Evolutionary conservation across 2,797 vertebrate genomes (phyloP), one percentile per base, ranked within the genome.

Genomic region (Phoeniculus purpureus): DNA sequence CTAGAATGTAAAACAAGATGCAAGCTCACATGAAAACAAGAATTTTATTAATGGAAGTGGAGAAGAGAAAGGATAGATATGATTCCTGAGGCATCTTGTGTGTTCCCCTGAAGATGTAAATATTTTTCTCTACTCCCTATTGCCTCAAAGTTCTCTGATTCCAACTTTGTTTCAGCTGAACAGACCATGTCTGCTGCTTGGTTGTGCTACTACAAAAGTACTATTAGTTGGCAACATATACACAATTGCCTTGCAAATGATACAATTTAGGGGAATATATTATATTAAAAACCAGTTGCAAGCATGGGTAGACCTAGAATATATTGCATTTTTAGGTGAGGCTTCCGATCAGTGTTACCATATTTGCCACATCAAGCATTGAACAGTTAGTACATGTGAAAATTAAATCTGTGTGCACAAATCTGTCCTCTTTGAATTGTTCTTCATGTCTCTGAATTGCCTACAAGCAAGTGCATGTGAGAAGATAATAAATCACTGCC

Each of bases 401-500:
- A 95, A 81, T 85, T 90, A 74, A 88, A 90, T 75, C 62, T 80
- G 12, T 25, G 25, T 72, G 55, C 73, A 59, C 14, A 75, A 34
- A 80, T 85, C 61, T 72, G 34, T 86, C 43, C 47, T 86, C 43
- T 67, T 80, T 62, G 48, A 79, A 84, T 74, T 68, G 40, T 82
- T 88, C 72, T 80, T 82, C 32, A 65, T 15, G 75, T 66, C 22
- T 85, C 75, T 80, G 55, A 87, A 87, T 48, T 92, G 48, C 70
- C 76, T 85, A 68, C 66, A 78, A 92, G 59, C n/a, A 81, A 89
- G 72, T 83, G 37, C 47, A 75, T 78, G 37, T 78, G 87, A 87
- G 83, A 93, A 91, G 66, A 91, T 85, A 85, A 93, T 83, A 85
- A 94, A 91, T 87, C 34, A 75, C 16, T 82, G 27, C 32, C 56